These are phyloP conservation scores for Medauroidea extradentata DNA, from an alignment of 1,140 invertebrate genomes.

Conservation along the genomic window DNA sequence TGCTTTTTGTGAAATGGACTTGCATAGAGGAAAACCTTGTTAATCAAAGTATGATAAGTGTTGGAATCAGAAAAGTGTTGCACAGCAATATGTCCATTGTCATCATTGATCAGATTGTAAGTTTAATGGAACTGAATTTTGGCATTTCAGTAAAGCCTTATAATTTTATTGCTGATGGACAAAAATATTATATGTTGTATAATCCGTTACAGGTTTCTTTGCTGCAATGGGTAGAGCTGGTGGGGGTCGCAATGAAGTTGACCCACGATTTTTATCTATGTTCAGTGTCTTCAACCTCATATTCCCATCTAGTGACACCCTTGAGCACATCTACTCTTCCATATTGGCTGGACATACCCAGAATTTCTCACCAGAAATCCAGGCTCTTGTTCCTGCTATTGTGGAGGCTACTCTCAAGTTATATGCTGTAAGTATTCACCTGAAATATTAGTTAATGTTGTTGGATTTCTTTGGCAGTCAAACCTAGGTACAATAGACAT, in stretches of 20 bases:
- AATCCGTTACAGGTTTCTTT: conserved; percentile 54
- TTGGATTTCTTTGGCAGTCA: not conserved
- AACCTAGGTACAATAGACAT: not conserved
- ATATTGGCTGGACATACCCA: conserved; percentile 73
- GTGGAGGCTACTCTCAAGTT: conserved; percentile 74
- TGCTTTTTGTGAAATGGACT: no score
- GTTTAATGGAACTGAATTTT: no score
- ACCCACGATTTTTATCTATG: conserved; percentile 84
- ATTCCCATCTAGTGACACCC: conserved; percentile 69
- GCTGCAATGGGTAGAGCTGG: conserved; percentile 78
- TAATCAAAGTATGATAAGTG: no score
- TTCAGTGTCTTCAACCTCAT: conserved; percentile 83
- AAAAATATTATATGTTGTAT: conserved; percentile 5
- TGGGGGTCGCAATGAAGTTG: conserved; percentile 82
- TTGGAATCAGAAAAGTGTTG: no score
- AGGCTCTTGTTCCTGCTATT: conserved; percentile 56
- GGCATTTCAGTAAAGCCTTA: no score
- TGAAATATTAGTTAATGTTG: not conserved
- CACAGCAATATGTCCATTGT: no score
- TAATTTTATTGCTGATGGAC: no score
- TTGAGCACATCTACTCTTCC: conserved; percentile 77
- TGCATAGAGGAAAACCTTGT: no score
- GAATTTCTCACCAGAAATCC: conserved; percentile 62
- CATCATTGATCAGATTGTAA: no score
- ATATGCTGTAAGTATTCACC: conserved; percentile 60